Evolutionary conservation across 2,113 vertebrate genomes (phyloP).

Genomic region (Gobius niger): DNA sequence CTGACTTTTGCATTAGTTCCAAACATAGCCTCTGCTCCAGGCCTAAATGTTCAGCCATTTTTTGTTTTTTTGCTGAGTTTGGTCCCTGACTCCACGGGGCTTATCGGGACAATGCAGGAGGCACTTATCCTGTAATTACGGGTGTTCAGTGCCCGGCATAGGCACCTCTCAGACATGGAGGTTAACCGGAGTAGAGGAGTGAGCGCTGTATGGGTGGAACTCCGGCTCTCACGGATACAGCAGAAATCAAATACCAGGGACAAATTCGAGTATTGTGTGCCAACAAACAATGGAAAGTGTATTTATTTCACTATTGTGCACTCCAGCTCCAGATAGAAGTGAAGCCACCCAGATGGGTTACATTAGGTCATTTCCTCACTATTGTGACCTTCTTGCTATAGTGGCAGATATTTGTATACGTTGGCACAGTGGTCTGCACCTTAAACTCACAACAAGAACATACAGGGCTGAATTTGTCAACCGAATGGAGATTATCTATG

Average conservation of each 20-base stretch:
- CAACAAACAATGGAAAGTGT: conserved; percentile 1
- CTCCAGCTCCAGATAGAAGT: neutral
- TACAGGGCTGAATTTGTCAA: too few relatives aligned
- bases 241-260: conserved; percentile 4
- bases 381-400: neutral
- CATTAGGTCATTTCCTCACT: conserved; percentile 1
- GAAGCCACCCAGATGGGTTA: neutral
- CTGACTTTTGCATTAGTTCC: neutral
- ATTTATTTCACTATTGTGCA: conserved; percentile 9
- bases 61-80: neutral
- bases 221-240: conserved; percentile 5
- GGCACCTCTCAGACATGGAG: neutral
- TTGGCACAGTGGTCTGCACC: too few relatives aligned
- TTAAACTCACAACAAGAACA: too few relatives aligned
- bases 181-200: neutral
- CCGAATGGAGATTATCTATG: too few relatives aligned
- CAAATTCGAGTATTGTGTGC: conserved; percentile 11
- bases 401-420: too few relatives aligned
- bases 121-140: conserved; percentile 45
- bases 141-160: conserved; percentile 21
- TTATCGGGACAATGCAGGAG: conserved; percentile 23
- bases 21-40: neutral
- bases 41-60: conserved; percentile 4
- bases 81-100: conserved; percentile 20
- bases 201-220: neutral